Evolutionary conservation across 2,797 vertebrate genomes (phyloP).

Genomic region (Pelodytes ibericus): DNA sequence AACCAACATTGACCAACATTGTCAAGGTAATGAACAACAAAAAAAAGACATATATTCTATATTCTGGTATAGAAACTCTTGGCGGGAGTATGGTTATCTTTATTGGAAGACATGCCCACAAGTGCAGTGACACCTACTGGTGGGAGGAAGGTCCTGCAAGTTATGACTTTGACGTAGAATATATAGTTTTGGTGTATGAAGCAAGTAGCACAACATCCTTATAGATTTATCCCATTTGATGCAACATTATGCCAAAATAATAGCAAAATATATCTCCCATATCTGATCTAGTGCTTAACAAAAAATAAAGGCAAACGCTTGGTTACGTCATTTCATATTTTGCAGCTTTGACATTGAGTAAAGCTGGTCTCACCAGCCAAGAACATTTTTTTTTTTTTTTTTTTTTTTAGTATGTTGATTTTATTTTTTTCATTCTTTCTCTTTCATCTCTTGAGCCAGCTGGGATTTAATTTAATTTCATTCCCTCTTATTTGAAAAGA

Average conservation of each 20-base stretch:
- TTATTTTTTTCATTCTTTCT: background rate
- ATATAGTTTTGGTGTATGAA: too few relatives aligned
- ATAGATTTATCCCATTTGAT: background rate
- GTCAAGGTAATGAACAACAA: too few relatives aligned
- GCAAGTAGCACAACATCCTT: too few relatives aligned
- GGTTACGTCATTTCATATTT: background rate
- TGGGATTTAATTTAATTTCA: slow-evolving; percentile 23
- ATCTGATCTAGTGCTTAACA: background rate
- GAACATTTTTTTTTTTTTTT: slow-evolving; percentile 1
- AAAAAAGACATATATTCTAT: too few relatives aligned
- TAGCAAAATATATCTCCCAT: background rate
- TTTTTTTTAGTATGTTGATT: slow-evolving; percentile 16
- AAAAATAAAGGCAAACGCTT: too few relatives aligned
- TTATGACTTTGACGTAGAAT: too few relatives aligned
- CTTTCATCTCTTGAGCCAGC: slow-evolving; percentile 4
- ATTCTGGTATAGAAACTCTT: too few relatives aligned
- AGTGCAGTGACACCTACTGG: too few relatives aligned
- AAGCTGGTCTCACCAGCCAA: background rate
- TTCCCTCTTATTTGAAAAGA: slow-evolving; percentile 17
- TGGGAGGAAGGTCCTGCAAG: too few relatives aligned
- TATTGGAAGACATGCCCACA: too few relatives aligned
- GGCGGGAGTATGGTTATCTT: too few relatives aligned
- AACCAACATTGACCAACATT: too few relatives aligned
- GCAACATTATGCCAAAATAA: background rate
- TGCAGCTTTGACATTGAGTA: background rate